Conservation (phyloP, 2,888 invertebrate genomes). For the Lasioglossum figueresi region DNA sequence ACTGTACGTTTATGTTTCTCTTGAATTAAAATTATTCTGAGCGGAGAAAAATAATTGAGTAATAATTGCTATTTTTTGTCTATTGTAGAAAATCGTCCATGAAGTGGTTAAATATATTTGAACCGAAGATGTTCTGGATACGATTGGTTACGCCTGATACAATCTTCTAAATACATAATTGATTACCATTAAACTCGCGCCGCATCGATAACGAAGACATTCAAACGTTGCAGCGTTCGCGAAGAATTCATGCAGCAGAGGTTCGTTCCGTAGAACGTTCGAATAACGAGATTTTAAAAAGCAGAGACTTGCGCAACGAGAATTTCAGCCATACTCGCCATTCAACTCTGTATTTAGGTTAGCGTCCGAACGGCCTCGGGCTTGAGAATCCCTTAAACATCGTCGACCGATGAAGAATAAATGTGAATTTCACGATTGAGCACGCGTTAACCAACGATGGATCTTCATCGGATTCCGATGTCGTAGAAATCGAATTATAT, state of each 20-base stretch:
- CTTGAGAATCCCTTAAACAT: slow-evolving; percentile 5
- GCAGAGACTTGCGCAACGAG: not conserved
- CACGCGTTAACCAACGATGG: slow-evolving; percentile 14
- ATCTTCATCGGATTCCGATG: slow-evolving; percentile 44
- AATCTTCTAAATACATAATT: not conserved
- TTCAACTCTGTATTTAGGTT: not conserved
- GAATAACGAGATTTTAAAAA: not conserved
- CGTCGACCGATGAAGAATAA: not conserved
- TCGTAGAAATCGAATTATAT: slow-evolving; percentile 40
- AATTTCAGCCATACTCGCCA: not conserved
- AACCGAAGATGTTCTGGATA: not conserved
- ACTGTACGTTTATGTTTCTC: too few relatives aligned
- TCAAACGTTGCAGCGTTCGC: not conserved
- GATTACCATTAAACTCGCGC: not conserved
- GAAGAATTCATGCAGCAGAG: not conserved
- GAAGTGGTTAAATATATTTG: not conserved
- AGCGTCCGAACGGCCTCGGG: not conserved
- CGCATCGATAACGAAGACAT: not conserved
- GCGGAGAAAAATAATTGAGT: too few relatives aligned
- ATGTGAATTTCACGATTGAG: slow-evolving; percentile 30
- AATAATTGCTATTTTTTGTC: not conserved
- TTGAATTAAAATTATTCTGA: too few relatives aligned
- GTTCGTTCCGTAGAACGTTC: not conserved
- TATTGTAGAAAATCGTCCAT: not conserved
- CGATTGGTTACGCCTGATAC: not conserved